Percentiles rank a stretch among this genome's conserved stretches.
Conservation (phyloP, 2,113 vertebrate genomes). For the Cyanistes caeruleus region DNA sequence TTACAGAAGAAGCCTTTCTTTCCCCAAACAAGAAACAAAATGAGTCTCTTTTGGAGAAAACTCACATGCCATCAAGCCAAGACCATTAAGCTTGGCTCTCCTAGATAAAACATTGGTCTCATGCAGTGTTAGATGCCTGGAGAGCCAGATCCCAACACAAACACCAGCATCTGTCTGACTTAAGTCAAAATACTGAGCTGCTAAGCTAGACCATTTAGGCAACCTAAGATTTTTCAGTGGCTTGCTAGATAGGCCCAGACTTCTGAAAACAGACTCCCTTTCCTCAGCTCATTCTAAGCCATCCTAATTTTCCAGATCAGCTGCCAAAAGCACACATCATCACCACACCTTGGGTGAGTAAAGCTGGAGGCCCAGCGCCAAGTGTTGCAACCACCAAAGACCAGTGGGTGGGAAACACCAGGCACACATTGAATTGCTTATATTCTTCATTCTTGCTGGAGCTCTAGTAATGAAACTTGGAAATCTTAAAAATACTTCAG, state of each 20-base stretch:
- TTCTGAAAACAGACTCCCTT: neutral
- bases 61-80: neutral
- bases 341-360: conserved; percentile 38
- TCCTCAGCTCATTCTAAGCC: neutral
- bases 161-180: neutral
- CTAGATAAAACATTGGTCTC: neutral
- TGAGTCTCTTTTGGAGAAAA: neutral
- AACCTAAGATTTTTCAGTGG: neutral
- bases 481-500: neutral
- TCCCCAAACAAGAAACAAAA: neutral
- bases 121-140: neutral
- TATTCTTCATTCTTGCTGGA: neutral
- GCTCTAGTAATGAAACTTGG: neutral
- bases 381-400: neutral
- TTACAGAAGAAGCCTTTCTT: neutral
- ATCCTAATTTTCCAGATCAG: neutral
- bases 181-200: neutral
- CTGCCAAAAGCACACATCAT: neutral
- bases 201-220: neutral
- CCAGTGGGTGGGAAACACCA: neutral
- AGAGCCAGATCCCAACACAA: neutral
- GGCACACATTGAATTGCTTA: neutral
- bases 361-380: neutral
- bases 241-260: neutral
- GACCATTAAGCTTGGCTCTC: fast-evolving